Percentiles rank a stretch among this genome's conserved stretches.
Conservation (phyloP, 2,113 vertebrate genomes). For the Manacus vitellinus region DNA sequence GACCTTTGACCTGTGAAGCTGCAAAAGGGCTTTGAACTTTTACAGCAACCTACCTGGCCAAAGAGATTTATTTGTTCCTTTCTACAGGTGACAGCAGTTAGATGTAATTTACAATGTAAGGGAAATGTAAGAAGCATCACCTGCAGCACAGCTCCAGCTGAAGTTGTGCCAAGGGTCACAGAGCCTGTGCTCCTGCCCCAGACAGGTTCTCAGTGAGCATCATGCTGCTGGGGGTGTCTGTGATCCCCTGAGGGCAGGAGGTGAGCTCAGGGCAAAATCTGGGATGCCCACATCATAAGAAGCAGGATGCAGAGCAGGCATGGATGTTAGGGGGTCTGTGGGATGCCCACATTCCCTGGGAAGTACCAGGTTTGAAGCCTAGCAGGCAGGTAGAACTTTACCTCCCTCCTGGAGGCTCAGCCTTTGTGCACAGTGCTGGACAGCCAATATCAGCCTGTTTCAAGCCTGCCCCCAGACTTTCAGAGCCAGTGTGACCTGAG, state of each 20-base stretch:
- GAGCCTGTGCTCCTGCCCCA: fast-evolving
- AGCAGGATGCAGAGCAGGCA: fast-evolving
- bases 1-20: neutral
- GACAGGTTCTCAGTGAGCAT: fast-evolving
- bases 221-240: fast-evolving
- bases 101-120: fast-evolving
- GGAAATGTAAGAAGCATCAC: neutral
- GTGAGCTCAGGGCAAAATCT: neutral
- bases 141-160: neutral
- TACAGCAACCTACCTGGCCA: neutral
- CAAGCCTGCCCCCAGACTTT: fast-evolving
- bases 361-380: neutral
- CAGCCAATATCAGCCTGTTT: neutral
- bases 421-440: neutral
- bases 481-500: fast-evolving
- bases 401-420: neutral
- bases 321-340: neutral
- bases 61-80: neutral
- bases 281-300: fast-evolving
- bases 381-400: neutral
- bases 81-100: neutral
- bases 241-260: neutral
- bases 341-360: neutral
- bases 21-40: neutral
- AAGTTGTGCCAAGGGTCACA: fast-evolving